These are phyloP conservation scores for Uropetala carovei DNA, from an alignment of 2,888 invertebrate species.

Conservation along the genomic window DNA sequence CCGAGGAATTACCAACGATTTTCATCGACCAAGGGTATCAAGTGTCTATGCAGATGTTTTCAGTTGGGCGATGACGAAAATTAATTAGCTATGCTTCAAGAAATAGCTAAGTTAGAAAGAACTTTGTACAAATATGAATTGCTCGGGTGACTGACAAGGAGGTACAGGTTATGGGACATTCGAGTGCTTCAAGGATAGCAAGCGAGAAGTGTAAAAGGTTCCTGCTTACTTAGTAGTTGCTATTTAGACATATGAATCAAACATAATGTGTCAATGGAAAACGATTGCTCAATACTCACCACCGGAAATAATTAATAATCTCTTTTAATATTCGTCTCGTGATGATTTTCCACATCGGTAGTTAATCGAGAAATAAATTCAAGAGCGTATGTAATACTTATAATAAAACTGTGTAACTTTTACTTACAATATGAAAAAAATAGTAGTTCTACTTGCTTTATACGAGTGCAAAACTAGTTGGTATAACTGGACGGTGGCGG, in stretches of 20 bases:
- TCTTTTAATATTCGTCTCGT: too few relatives aligned
- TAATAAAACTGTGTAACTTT: too few relatives aligned
- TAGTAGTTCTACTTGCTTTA: too few relatives aligned
- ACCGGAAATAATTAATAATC: not conserved
- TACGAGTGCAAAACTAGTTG: too few relatives aligned
- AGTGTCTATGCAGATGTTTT: too few relatives aligned
- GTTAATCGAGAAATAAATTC: too few relatives aligned
- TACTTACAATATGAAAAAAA: too few relatives aligned
- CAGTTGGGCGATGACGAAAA: not conserved
- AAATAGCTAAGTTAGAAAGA: not conserved
- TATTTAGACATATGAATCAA: not conserved
- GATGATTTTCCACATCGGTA: too few relatives aligned
- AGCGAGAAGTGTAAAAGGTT: not conserved
- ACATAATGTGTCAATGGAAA: not conserved
- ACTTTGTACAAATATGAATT: slow-evolving; percentile 7
- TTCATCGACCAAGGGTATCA: too few relatives aligned
- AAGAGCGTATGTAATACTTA: too few relatives aligned
- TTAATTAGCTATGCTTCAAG: not conserved
- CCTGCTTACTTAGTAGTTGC: not conserved
- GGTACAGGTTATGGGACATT: not conserved
- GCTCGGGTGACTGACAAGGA: not conserved
- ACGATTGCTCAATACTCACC: not conserved
- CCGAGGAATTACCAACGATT: too few relatives aligned
- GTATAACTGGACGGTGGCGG: too few relatives aligned
- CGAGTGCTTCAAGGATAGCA: not conserved